These are phyloP conservation scores for Dryobates pubescens DNA, from an alignment of 2,797 vertebrate species.

Conservation along the genomic window DNA sequence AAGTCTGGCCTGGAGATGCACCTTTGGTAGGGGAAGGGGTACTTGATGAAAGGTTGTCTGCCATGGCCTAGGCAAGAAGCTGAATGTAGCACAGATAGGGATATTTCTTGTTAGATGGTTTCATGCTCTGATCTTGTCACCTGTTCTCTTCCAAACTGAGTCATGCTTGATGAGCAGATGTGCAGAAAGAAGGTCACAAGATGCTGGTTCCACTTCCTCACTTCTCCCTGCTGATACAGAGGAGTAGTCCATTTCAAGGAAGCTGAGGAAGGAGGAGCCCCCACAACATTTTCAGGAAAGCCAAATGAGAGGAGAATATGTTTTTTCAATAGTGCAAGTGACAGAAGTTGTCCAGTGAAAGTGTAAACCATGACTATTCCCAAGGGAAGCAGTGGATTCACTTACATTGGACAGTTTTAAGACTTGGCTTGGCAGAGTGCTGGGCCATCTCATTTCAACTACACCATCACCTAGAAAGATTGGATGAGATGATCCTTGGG, in stretches of 20 bases:
- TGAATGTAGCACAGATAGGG: background rate
- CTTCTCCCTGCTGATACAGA: background rate
- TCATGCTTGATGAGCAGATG: background rate
- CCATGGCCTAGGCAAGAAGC: background rate
- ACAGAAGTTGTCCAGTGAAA: background rate
- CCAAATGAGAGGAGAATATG: background rate
- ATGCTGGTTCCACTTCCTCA: background rate
- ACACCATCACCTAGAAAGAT: too few species aligned
- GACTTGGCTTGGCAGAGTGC: too few species aligned
- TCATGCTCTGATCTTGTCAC: slow-evolving; percentile 7
- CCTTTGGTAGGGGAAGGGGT: background rate
- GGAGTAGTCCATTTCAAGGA: background rate
- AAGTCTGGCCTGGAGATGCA: background rate
- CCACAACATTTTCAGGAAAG: background rate
- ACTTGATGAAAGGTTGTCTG: background rate
- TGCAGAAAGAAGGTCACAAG: slow-evolving; percentile 15
- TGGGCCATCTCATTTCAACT: too few species aligned
- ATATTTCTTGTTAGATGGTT: background rate
- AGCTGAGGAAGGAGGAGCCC: background rate
- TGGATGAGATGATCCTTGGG: too few species aligned
- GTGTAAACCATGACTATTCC: background rate
- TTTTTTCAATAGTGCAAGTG: background rate
- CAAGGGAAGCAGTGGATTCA: too few species aligned
- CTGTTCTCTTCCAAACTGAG: background rate
- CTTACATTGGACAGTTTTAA: too few species aligned